Evolutionary conservation across 2,797 vertebrate genomes (phyloP).

Genomic region (Sebastes miniatus): DNA sequence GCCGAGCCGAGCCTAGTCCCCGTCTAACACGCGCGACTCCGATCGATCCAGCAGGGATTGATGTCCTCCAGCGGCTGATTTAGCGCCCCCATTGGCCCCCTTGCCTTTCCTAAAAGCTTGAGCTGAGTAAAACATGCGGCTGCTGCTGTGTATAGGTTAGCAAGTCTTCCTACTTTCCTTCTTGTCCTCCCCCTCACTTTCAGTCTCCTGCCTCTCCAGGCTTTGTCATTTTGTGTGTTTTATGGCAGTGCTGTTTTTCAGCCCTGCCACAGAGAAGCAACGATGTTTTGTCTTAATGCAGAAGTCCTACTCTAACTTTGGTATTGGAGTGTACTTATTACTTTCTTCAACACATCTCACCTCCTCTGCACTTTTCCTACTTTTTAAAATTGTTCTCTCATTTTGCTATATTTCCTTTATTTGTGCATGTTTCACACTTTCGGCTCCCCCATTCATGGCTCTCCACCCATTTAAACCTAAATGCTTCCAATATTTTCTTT

Average conservation of each 20-base stretch:
- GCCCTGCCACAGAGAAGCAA: conserved; percentile 3
- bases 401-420: background rate
- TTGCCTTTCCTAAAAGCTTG: conserved; percentile 63
- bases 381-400: background rate
- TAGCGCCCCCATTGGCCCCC: conserved; percentile 60
- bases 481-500: background rate
- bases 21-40: conserved; percentile 53
- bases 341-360: background rate
- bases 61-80: conserved; percentile 77
- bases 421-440: background rate
- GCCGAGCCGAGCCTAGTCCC: conserved; percentile 47
- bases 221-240: conserved; percentile 27
- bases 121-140: conserved; percentile 62
- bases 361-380: background rate
- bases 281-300: conserved; percentile 23
- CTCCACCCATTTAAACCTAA: background rate
- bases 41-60: conserved; percentile 82
- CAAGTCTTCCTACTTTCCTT: conserved; percentile 14
- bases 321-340: conserved; percentile 19
- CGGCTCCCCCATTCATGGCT: background rate
- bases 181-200: conserved; percentile 15
- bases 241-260: conserved; percentile 7
- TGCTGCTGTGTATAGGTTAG: conserved; percentile 38
- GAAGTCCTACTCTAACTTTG: conserved; percentile 16
- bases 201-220: background rate